These are phyloP conservation scores for Hyaena hyaena DNA, from an alignment of 2,113 vertebrate species.

Conservation along the genomic window DNA sequence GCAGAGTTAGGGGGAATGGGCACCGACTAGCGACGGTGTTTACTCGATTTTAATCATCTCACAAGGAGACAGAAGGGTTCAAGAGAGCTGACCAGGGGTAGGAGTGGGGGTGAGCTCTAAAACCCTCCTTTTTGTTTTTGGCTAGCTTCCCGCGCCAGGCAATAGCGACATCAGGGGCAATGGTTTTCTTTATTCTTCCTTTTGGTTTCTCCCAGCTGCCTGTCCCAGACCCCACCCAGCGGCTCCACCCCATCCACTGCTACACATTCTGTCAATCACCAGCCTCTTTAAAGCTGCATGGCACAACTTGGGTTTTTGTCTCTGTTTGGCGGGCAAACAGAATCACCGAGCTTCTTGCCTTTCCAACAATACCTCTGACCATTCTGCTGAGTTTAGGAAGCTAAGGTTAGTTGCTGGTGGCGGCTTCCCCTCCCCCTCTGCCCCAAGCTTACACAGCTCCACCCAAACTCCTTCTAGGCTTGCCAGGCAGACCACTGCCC, in stretches of 20 bases:
- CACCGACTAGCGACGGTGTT: constrained; percentile 12
- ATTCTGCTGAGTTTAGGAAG: constrained; percentile 37
- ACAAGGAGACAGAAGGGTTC: constrained; percentile 13
- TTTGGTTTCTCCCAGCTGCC: constrained; percentile 77
- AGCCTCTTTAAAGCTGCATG: constrained; percentile 75
- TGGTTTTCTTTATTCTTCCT: constrained; percentile 67
- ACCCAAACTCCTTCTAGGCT: constrained; percentile 42
- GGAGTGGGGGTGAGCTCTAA: constrained; percentile 11
- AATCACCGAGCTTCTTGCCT: not conserved
- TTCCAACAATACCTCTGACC: not conserved
- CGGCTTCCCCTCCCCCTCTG: not conserved
- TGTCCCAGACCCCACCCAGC: constrained; percentile 82
- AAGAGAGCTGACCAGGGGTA: not conserved
- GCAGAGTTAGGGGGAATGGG: constrained; percentile 12
- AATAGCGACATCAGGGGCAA: constrained; percentile 24
- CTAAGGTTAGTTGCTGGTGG: constrained; percentile 2
- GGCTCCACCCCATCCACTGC: constrained; percentile 82
- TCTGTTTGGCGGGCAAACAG: not conserved
- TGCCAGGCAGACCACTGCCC: not conserved
- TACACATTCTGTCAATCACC: constrained; percentile 82
- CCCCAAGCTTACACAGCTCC: constrained; percentile 23
- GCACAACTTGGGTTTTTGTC: constrained; percentile 55
- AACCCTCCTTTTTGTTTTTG: not conserved
- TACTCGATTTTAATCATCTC: constrained; percentile 48
- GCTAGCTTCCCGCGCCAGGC: not conserved